Percentiles rank a stretch among this genome's conserved stretches.
phyloP scores from a whole-genome alignment of 1,140 invertebrate species.

The Branchinecta lynchi region DNA sequence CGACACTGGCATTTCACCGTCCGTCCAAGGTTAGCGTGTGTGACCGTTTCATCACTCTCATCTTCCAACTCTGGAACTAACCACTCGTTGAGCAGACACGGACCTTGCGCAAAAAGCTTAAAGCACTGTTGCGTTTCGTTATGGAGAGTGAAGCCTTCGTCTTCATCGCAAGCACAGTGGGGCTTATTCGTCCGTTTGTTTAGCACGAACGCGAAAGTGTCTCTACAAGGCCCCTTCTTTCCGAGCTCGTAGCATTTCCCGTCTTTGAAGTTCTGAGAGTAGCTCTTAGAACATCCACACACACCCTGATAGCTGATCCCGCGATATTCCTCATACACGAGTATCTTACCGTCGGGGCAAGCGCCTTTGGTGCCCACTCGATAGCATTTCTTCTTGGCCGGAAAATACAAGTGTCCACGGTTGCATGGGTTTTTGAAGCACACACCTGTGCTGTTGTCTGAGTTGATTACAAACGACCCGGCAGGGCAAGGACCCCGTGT shows the following conservation, averaged over 20 bases:
- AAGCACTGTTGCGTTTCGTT: conserved; percentile 45
- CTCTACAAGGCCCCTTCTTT: conserved; percentile 18
- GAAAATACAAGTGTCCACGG: conserved; percentile 53
- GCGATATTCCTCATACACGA: conserved; percentile 59
- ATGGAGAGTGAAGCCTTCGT: conserved; percentile 40
- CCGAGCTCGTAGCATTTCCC: conserved; percentile 22
- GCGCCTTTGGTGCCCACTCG: conserved; percentile 53
- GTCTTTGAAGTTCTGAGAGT: conserved; percentile 19
- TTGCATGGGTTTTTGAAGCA: conserved; percentile 50
- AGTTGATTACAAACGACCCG: conserved; percentile 38
- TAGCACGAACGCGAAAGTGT: conserved; percentile 15
- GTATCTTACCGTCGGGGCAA: conserved; percentile 47
- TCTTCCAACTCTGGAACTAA: conserved; percentile 35
- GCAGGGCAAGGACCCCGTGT: conserved; percentile 53
- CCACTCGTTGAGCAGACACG: conserved; percentile 55
- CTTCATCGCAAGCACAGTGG: conserved; percentile 36
- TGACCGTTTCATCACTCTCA: background rate
- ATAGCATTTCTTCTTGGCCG: conserved; percentile 51
- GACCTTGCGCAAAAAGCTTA: conserved; percentile 52
- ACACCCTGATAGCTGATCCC: conserved; percentile 64
- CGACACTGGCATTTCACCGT: background rate
- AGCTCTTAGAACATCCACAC: conserved; percentile 41
- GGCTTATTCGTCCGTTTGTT: conserved; percentile 16
- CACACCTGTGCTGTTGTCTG: conserved; percentile 39
- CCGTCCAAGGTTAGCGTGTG: background rate